Conservation (phyloP, 2,888 invertebrate genomes). For the Thumatha senex region DNA sequence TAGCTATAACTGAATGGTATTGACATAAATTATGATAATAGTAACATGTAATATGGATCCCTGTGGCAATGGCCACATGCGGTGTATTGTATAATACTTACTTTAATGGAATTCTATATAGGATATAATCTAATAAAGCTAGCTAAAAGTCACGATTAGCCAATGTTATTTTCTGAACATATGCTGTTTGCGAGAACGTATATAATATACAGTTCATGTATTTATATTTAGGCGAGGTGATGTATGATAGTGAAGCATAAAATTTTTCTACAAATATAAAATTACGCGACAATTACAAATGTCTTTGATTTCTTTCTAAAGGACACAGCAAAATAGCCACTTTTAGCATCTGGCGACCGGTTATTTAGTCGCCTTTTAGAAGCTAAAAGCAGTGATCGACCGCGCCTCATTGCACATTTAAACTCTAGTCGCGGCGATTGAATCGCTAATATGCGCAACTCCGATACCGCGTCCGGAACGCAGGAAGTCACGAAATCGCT, state of each 20-base stretch:
- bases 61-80: conserved; percentile 57
- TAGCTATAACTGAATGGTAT: conserved; percentile 51
- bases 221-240: conserved; percentile 76
- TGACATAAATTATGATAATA: conserved; percentile 48
- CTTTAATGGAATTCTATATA: conserved; percentile 70
- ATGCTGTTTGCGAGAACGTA: conserved; percentile 72
- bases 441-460: too few relatives aligned
- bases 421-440: too few relatives aligned
- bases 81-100: conserved; percentile 69
- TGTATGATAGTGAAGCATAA: conserved; percentile 74
- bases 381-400: too few relatives aligned
- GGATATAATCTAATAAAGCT: conserved; percentile 64
- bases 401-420: too few relatives aligned
- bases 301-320: conserved; percentile 37
- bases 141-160: conserved; percentile 80
- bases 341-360: too few relatives aligned
- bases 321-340: too few relatives aligned
- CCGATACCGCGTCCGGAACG: too few relatives aligned
- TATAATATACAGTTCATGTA: conserved; percentile 60
- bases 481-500: too few relatives aligned
- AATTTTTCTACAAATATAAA: conserved; percentile 83
- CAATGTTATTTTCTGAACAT: conserved; percentile 81
- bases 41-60: conserved; percentile 51
- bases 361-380: too few relatives aligned
- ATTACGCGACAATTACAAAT: conserved; percentile 69